Evolutionary conservation across 2,797 vertebrate genomes (phyloP).

Genomic region (Hyperoplus immaculatus): DNA sequence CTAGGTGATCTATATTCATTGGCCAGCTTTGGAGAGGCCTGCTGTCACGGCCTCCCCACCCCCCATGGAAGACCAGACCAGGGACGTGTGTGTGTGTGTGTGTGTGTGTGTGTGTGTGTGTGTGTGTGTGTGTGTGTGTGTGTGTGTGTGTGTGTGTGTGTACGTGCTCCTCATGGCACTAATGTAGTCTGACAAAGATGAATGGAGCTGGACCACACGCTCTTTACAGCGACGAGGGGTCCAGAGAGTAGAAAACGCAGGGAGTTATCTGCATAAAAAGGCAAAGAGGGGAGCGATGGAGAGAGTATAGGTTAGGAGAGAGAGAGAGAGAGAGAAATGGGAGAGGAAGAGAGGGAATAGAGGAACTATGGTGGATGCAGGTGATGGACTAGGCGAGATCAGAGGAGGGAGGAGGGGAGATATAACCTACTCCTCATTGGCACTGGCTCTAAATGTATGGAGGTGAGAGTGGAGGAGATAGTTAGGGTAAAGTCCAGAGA

Average conservation of each 20-base stretch:
- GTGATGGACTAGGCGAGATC: conserved; percentile 17
- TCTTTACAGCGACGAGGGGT: conserved; percentile 68
- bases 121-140: conserved; percentile 44
- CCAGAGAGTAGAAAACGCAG: conserved; percentile 52
- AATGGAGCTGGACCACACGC: conserved; percentile 79
- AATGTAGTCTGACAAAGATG: conserved; percentile 85
- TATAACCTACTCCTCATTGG: conserved; percentile 27
- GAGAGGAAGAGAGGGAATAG: conserved; percentile 6
- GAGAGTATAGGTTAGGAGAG: conserved; percentile 43
- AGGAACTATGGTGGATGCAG: conserved; percentile 35
- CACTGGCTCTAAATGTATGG: conserved; percentile 22
- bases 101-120: conserved; percentile 36
- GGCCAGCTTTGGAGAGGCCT: conserved; percentile 75
- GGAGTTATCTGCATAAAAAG: conserved; percentile 77
- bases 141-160: conserved; percentile 40
- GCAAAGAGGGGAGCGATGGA: conserved; percentile 34
- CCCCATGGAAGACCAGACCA: conserved; percentile 67
- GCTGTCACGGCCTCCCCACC: conserved; percentile 81
- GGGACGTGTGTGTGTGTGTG: conserved; percentile 47
- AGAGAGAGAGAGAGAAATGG: conserved; percentile 17
- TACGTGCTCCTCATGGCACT: conserved; percentile 69
- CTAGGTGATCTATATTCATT: conserved; percentile 85
- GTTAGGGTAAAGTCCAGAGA: conserved; percentile 34
- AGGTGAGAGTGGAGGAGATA: conserved; percentile 26
- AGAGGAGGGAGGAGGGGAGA: not conserved